phyloP scores from a whole-genome alignment of 2,113 vertebrate genomes.

The Menura novaehollandiae region DNA sequence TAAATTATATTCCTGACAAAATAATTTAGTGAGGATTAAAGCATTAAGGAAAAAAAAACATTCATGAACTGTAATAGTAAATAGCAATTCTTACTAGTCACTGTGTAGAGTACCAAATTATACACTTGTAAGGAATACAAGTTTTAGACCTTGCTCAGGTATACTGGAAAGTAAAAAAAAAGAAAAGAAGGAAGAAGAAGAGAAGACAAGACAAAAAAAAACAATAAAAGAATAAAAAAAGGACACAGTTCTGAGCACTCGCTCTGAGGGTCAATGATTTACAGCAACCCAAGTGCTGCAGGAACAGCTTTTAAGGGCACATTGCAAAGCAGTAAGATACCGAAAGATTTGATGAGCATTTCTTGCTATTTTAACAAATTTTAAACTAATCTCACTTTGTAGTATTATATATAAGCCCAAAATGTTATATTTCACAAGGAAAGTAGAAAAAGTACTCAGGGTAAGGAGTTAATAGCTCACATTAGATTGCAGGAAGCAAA shows the following conservation, averaged over 20 bases:
- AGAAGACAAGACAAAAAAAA: fast-evolving
- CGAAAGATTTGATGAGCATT: neutral
- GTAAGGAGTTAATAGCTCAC: neutral
- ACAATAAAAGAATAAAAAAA: no score
- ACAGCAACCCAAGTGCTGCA: neutral
- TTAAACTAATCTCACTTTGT: neutral
- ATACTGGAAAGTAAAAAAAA: neutral
- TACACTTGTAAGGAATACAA: neutral
- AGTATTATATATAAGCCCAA: neutral
- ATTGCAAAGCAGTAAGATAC: neutral
- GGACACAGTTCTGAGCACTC: neutral
- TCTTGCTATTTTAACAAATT: neutral
- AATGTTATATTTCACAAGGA: neutral
- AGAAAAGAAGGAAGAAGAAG: no score
- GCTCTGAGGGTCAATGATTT: neutral
- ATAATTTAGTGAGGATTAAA: neutral
- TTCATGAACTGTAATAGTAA: neutral
- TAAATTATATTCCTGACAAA: neutral
- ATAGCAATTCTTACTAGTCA: neutral
- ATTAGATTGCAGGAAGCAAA: neutral
- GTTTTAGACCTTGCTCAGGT: neutral
- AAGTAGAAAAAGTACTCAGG: neutral
- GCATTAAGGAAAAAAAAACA: neutral
- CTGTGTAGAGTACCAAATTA: neutral
- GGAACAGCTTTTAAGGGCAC: neutral